Conservation (phyloP, 2,797 vertebrate genomes). For the Silurus aristotelis region DNA sequence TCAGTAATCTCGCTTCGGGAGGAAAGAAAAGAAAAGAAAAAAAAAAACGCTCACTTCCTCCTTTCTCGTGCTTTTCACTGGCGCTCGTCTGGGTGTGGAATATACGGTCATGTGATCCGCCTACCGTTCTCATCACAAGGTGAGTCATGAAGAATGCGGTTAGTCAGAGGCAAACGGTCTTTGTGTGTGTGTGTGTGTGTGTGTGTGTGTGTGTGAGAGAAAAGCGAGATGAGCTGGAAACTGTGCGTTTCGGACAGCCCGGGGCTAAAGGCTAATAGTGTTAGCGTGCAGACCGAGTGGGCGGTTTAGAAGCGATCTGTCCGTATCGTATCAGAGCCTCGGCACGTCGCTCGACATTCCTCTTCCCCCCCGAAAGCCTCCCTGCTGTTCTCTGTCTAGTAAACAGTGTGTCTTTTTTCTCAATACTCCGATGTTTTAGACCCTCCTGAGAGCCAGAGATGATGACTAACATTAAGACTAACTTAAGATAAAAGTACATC, state of each 20-base stretch:
- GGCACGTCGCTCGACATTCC: conserved; percentile 23
- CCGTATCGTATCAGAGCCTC: conserved; percentile 7
- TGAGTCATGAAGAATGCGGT: conserved; percentile 72
- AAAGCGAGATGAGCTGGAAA: conserved; percentile 20
- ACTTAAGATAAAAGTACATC: not conserved
- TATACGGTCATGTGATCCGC: conserved; percentile 63
- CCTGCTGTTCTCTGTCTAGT: not conserved
- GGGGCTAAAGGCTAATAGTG: conserved; percentile 17
- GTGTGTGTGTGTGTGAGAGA: conserved; percentile 50
- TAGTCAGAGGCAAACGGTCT: conserved; percentile 62
- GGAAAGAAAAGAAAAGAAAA: not conserved
- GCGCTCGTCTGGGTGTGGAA: conserved; percentile 50
- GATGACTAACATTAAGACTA: not conserved
- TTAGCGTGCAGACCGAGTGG: conserved; percentile 23
- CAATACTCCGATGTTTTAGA: not conserved
- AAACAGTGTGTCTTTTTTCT: conserved; percentile 7
- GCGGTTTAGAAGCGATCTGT: conserved; percentile 17
- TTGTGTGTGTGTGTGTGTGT: conserved; percentile 46
- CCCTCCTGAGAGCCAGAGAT: not conserved
- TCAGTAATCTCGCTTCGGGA: conserved; percentile 49
- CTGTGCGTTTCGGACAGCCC: not conserved
- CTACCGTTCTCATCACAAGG: conserved; percentile 61
- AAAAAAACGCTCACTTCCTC: conserved; percentile 47
- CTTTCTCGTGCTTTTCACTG: conserved; percentile 31
- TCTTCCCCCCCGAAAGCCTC: not conserved